Percentiles rank a stretch among this genome's conserved stretches.
Evolutionary conservation across 2,888 invertebrate species (phyloP).

Genomic region (Apoda limacodes): DNA sequence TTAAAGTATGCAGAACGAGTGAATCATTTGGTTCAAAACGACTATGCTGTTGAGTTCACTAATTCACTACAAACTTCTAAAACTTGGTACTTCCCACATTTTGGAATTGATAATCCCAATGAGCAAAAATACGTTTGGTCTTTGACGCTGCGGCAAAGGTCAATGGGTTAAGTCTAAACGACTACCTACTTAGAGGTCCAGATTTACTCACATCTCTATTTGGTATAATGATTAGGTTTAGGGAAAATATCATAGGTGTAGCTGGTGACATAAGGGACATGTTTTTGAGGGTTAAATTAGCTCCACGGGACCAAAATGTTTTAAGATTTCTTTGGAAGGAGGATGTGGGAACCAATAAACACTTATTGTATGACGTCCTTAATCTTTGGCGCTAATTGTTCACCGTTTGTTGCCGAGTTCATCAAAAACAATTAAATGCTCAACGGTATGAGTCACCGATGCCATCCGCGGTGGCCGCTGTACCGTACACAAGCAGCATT

Average conservation of each 20-base stretch:
- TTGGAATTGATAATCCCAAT: too few relatives aligned
- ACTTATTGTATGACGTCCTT: conserved; percentile 16
- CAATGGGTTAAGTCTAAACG: conserved; percentile 17
- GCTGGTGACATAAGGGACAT: conserved; percentile 20
- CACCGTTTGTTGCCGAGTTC: conserved; percentile 18
- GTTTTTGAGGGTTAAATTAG: conserved; percentile 15
- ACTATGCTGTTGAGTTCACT: conserved; percentile 16
- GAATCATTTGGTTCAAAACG: conserved; percentile 19
- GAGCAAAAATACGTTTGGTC: conserved; percentile 21
- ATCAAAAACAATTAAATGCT: conserved; percentile 22
- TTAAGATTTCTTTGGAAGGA: conserved; percentile 27
- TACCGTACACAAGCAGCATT: too few relatives aligned
- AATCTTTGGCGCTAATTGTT: too few relatives aligned
- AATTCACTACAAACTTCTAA: too few relatives aligned
- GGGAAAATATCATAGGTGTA: conserved; percentile 28
- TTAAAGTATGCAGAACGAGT: conserved; percentile 17
- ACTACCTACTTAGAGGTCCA: conserved; percentile 20
- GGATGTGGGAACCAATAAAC: too few relatives aligned
- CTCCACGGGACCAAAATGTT: conserved; percentile 23
- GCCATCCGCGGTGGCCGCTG: too few relatives aligned
- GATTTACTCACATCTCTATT: conserved; percentile 24
- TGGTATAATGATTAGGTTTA: conserved; percentile 31
- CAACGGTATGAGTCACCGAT: too few relatives aligned
- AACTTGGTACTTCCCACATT: conserved; percentile 23
- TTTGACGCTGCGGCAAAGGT: conserved; percentile 17